A percentile compares a stretch with the other conserved stretches of the same genome.
Evolutionary conservation across 2,797 vertebrate species (phyloP).

Genomic region (Furcifer pardalis): DNA sequence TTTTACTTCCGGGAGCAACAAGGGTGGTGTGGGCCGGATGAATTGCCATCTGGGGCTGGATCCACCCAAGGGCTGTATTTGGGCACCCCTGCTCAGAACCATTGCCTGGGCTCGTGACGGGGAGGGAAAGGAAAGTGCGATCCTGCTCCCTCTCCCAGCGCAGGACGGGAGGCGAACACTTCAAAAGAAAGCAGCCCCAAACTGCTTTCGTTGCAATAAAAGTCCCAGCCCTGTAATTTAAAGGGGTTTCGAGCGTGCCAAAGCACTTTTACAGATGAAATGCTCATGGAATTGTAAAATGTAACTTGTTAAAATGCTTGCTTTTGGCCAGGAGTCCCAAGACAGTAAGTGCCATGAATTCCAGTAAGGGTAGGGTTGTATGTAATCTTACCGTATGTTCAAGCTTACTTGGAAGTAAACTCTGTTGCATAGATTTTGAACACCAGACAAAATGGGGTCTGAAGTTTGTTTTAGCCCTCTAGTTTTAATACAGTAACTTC

Average conservation of each 20-base stretch:
- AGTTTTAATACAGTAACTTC: no score
- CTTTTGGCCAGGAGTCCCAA: slow-evolving; percentile 63
- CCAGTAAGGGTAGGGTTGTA: slow-evolving; percentile 50
- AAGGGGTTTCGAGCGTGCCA: slow-evolving; percentile 51
- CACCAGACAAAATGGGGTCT: slow-evolving; percentile 9
- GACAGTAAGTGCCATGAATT: slow-evolving; percentile 41
- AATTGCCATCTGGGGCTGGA: no score
- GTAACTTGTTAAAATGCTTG: slow-evolving; percentile 61
- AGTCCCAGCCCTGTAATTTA: slow-evolving; percentile 63
- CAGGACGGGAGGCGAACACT: slow-evolving; percentile 44
- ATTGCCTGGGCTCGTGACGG: no score
- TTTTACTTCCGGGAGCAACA: no score
- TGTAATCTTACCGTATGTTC: not conserved
- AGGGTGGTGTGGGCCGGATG: no score
- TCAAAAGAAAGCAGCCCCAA: slow-evolving; percentile 61
- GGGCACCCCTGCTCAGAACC: no score
- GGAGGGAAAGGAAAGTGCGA: not conserved
- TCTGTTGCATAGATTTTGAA: slow-evolving; percentile 18
- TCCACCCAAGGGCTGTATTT: no score
- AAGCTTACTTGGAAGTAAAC: not conserved
- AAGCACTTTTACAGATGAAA: slow-evolving; percentile 58
- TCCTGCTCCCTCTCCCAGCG: not conserved
- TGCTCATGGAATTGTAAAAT: slow-evolving; percentile 45
- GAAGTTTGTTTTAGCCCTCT: not conserved
- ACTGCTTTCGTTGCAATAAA: slow-evolving; percentile 62